phyloP scores from a whole-genome alignment of 92 coral and sea anemone genomes.

The Desmophyllum pertusum region DNA sequence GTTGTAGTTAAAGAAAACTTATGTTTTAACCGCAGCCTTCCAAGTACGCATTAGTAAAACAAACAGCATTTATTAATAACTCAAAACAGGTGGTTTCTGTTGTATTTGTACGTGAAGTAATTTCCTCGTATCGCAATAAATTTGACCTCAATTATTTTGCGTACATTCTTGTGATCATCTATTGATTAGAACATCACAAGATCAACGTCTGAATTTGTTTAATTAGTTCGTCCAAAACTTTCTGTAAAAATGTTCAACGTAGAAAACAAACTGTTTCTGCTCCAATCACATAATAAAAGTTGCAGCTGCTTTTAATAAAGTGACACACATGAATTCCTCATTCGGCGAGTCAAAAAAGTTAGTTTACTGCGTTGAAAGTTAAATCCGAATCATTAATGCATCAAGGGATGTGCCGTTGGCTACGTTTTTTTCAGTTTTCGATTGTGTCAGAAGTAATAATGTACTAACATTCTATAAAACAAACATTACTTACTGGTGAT shows the following conservation, averaged over 20 bases:
- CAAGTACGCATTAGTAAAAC: background rate
- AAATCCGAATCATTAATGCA: background rate
- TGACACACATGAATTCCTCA: background rate
- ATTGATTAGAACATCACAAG: background rate
- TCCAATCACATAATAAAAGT: background rate
- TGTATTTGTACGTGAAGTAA: conserved; percentile 17
- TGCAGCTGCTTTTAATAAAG: background rate
- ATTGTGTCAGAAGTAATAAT: background rate
- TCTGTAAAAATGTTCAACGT: no score
- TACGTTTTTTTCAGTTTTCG: background rate
- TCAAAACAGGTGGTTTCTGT: background rate
- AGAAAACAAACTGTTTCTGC: background rate
- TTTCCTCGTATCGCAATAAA: conserved; percentile 3
- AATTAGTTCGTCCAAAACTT: background rate
- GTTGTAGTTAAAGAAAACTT: background rate
- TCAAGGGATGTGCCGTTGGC: background rate
- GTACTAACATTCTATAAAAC: background rate
- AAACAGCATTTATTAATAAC: background rate
- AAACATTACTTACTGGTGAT: background rate
- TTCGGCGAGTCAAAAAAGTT: background rate
- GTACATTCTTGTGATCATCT: conserved; percentile 5
- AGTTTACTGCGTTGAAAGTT: background rate
- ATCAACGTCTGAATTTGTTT: background rate
- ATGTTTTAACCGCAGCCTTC: background rate
- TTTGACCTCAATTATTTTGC: background rate